Base-by-base conservation (phyloP, 1,140 invertebrate genomes). In the Brachionus asplanchnoidis region DNA sequence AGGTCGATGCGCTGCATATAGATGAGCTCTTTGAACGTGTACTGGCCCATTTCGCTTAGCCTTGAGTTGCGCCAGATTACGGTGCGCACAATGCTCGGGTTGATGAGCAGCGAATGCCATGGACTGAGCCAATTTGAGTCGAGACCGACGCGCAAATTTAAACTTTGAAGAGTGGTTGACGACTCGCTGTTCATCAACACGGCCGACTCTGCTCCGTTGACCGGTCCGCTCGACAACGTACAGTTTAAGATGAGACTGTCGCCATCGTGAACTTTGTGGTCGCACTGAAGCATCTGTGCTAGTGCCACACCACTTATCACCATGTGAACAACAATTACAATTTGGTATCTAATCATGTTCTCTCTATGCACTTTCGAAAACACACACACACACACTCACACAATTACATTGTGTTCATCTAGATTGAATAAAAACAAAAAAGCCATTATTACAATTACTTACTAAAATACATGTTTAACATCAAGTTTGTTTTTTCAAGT, bases 1-100 rank as follows among this genome's bases (percentile, higher is more conserved):
- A 82, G 26, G 44, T 82, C 79, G 14, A 82, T 23, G 60, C 36
- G 9, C 32, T 82, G 79, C 17, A 82, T 42, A 66, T 65, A 82
- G 5, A 0, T 65, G n/a, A 82, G 26, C 11, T 82, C 79, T 44
- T 82, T 82, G 12, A 82, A 82, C 12, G 79, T 11, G 20, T 65
- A 82, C 20, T 68, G 8, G 53, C 79, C 79, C 42, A 82, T 42
- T 46, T 82, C 79, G 28, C 50, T 65, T 20, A 82, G 11, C 17
- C 28, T 82, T 0, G 53, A 65, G 11, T 65, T 42, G 4, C 53
- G 14, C 79, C 79, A 82, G 8, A 82, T 82, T 1, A 82, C 2
- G 8, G 28, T 66, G 1, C 53, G 23, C 12, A 82, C 36, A 40
- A 82, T 82, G 32, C 40, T 82, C 20, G 32, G 65, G 26, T 82